Evolutionary conservation across 2,888 invertebrate species (phyloP), one percentile per base, ranked within the genome.

Genomic region (Meta bourneti): DNA sequence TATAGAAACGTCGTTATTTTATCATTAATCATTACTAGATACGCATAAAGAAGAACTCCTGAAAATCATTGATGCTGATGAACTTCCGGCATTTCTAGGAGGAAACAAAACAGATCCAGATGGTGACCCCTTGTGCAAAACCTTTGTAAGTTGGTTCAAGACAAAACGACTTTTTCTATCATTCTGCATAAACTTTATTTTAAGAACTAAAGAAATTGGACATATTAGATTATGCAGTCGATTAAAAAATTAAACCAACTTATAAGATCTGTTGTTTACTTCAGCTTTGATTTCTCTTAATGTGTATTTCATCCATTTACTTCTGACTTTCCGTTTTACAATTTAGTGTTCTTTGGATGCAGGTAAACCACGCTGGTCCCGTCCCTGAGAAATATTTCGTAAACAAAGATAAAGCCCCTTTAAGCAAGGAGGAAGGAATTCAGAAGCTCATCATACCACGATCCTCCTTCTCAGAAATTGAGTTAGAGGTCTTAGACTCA

Each of bases 61-160:
- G 11, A 83, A 72, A 11, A 8, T 54, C 13, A 72, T 89, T 48
- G 89, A 89, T 52, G 78, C 71, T 19, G 84, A 89, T 7, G n/a
- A 71, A 9, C 13, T 89, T 49, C 89, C 89, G 7, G 78, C 71
- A 19, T 89, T 89, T 49, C 20, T 89, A 0, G 89, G 89, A 6
- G 89, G 89, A 11, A 84, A 77, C 2, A 89, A 13, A 69, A 89
- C 89, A 49, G 89, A 89, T 84, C 89, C 89, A 11, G 83, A 83
- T 79, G 89, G 89, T 52, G 78, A 89, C 51, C 79, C 89, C 11
- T 4, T 72, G 34, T 89, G 89, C 19, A 13, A 77, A n/a, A 49
- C 89, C 5, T 70, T 89, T 72, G 89, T 89, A 84, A 89, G 89
- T n/a, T 19, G 34, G 34, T 34, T 34, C 34, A 34, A 34, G 34